A percentile compares a stretch with the other conserved stretches of the same genome.
These are phyloP conservation scores for Schmidtea mediterranea DNA, from an alignment of 1,140 invertebrate species.

Conservation along the genomic window DNA sequence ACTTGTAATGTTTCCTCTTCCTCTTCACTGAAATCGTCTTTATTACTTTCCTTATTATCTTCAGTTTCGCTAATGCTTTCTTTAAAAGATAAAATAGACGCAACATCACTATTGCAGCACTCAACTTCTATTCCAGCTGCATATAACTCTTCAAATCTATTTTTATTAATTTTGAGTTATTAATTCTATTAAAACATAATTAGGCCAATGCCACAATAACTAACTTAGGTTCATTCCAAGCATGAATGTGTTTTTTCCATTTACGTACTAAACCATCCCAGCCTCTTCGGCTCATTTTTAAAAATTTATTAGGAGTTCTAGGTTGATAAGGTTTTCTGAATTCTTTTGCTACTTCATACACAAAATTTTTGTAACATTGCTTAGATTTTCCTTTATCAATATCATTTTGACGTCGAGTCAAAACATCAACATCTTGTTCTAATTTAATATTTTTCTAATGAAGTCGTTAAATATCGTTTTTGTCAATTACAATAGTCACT, in stretches of 20 bases:
- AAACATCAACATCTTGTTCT: constrained; percentile 37
- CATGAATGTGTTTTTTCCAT: constrained; percentile 55
- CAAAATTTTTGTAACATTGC: constrained; percentile 51
- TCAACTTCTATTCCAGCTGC: too few relatives aligned
- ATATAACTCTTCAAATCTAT: too few relatives aligned
- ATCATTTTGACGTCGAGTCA: constrained; percentile 57
- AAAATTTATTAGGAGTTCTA: constrained; percentile 51
- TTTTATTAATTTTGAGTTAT: too few relatives aligned
- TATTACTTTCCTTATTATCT: too few relatives aligned
- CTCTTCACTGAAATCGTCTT: too few relatives aligned
- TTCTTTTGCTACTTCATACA: constrained; percentile 42
- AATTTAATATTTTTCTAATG: constrained; percentile 6
- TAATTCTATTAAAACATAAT: too few relatives aligned
- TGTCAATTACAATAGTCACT: neutral
- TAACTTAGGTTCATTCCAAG: constrained; percentile 35
- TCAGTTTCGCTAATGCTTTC: too few relatives aligned
- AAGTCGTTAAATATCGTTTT: too few relatives aligned
- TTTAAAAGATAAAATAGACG: too few relatives aligned
- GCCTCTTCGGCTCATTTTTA: constrained; percentile 57
- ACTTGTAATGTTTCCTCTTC: too few relatives aligned
- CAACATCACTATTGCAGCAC: too few relatives aligned
- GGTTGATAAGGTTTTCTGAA: constrained; percentile 33
- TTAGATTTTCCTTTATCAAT: constrained; percentile 85
- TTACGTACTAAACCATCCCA: constrained; percentile 60
- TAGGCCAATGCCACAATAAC: too few relatives aligned